These are phyloP conservation scores for Todiramphus chloris DNA, from an alignment of 2,113 vertebrate species.

Conservation along the genomic window DNA sequence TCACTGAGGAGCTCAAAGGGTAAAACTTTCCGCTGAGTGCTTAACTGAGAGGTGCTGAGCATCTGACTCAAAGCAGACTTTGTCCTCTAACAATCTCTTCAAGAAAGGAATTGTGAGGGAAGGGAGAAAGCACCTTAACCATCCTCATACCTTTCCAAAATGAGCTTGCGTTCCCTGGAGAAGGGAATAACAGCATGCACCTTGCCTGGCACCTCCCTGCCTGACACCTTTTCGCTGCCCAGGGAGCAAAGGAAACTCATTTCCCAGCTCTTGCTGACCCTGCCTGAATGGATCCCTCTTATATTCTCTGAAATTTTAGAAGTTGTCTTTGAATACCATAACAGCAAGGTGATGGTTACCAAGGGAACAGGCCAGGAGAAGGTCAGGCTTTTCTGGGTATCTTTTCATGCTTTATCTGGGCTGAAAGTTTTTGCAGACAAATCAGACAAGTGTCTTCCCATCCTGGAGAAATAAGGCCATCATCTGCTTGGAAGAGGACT, in stretches of 20 bases:
- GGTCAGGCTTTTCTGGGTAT: constrained; percentile 54
- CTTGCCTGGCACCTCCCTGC: neutral
- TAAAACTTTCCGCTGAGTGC: neutral
- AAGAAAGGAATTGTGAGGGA: neutral
- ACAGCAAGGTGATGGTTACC: constrained; percentile 74
- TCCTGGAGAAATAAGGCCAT: constrained; percentile 55
- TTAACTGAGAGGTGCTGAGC: neutral
- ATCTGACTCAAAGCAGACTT: neutral
- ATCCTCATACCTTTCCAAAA: neutral
- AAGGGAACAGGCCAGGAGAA: constrained; percentile 74
- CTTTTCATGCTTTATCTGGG: constrained; percentile 71
- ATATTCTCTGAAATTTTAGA: constrained; percentile 65
- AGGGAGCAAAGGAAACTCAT: constrained; percentile 11
- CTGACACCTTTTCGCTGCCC: neutral
- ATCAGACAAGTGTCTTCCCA: constrained; percentile 48
- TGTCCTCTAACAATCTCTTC: neutral
- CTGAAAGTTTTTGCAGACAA: constrained; percentile 62
- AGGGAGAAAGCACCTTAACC: neutral
- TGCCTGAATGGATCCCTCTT: constrained; percentile 16
- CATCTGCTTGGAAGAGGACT: constrained; percentile 29
- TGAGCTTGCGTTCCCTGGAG: neutral
- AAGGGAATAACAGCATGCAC: neutral
- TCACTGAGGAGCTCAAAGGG: neutral
- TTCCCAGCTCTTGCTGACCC: constrained; percentile 33
- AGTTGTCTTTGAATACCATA: constrained; percentile 73